phyloP scores from a whole-genome alignment of 2,888 invertebrate genomes.

The Hemicrepidius hirtus region DNA sequence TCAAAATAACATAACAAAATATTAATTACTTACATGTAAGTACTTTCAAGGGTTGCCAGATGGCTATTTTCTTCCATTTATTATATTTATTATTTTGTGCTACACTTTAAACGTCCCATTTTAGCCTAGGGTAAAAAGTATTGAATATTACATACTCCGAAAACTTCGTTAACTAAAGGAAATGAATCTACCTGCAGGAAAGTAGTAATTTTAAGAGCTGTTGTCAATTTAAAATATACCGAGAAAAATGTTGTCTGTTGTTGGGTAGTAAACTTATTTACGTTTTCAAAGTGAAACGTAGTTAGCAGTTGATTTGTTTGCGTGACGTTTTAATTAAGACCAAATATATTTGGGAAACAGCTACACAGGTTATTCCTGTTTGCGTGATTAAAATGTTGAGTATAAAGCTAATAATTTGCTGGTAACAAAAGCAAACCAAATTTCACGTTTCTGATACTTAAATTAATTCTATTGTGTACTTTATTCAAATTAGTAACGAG shows the following conservation, averaged over 20 bases:
- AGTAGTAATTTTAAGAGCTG: not conserved
- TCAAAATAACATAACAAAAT: too few relatives aligned
- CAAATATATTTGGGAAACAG: constrained; percentile 21
- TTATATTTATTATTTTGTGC: too few relatives aligned
- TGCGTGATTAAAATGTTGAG: constrained; percentile 19
- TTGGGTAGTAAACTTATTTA: constrained; percentile 16
- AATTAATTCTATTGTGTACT: too few relatives aligned
- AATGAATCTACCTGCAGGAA: not conserved
- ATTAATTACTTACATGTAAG: too few relatives aligned
- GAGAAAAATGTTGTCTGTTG: not conserved
- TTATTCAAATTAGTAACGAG: not conserved
- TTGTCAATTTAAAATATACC: constrained; percentile 13
- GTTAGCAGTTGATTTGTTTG: constrained; percentile 20
- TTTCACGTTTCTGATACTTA: constrained; percentile 3
- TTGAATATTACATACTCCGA: too few relatives aligned
- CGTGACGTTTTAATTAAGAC: constrained; percentile 28
- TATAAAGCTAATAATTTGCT: not conserved
- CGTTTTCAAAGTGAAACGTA: constrained; percentile 4
- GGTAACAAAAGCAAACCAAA: not conserved
- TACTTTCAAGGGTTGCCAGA: too few relatives aligned
- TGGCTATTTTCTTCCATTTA: too few relatives aligned
- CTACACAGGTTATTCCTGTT: constrained; percentile 22
- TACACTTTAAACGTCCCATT: too few relatives aligned
- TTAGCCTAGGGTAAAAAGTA: too few relatives aligned
- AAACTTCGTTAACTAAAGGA: constrained; percentile 2